A percentile compares a stretch with the other conserved stretches of the same genome.
Conservation (phyloP, 2,113 vertebrate genomes). For the Istiophorus platypterus region DNA sequence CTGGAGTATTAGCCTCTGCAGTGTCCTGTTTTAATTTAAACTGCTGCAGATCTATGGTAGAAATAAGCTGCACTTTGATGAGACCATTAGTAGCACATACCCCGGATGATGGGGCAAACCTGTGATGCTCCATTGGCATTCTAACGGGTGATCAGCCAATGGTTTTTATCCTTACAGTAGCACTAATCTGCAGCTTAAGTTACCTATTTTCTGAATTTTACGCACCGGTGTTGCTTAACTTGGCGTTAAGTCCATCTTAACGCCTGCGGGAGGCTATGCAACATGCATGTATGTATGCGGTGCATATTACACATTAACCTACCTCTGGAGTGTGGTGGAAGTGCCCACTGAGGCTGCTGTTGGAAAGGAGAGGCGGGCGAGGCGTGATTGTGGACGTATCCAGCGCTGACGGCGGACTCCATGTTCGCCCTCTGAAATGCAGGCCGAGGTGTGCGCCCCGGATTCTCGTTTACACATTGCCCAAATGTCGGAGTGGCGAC, state of each 20-base stretch:
- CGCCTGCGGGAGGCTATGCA: background rate
- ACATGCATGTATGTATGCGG: background rate
- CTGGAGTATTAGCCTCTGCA: background rate
- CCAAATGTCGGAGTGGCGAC: constrained; percentile 8
- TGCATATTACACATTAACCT: background rate
- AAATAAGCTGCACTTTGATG: background rate
- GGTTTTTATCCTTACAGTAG: background rate
- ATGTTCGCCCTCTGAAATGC: constrained; percentile 1
- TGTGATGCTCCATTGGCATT: background rate
- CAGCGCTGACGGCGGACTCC: background rate
- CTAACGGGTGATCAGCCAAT: background rate
- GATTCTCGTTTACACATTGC: constrained; percentile 23
- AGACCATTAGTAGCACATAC: background rate
- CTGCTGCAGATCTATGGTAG: background rate
- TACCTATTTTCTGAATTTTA: background rate
- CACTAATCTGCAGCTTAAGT: background rate
- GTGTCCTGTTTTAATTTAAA: background rate
- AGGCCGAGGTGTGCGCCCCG: constrained; percentile 24
- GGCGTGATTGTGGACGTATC: background rate
- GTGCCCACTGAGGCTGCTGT: constrained; percentile 62
- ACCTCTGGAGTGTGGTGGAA: constrained; percentile 55
- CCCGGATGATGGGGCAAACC: background rate
- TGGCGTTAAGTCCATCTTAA: background rate
- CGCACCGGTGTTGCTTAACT: background rate
- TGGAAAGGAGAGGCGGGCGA: constrained; percentile 24